Evolutionary conservation across 2,797 vertebrate genomes (phyloP).

Genomic region (Coracias cyanogaster): DNA sequence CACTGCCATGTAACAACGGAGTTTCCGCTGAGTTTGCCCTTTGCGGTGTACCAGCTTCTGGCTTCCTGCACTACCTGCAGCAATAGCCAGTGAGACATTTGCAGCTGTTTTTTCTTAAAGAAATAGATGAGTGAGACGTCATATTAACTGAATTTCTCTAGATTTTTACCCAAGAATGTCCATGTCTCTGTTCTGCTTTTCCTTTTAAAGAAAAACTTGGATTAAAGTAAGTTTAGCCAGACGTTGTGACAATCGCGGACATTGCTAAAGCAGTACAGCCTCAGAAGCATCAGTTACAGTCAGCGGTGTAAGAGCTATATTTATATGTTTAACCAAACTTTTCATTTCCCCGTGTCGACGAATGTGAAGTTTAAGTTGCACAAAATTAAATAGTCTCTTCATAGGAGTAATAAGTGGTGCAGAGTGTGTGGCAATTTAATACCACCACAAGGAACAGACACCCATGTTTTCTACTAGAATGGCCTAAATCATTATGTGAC

Average conservation of each 20-base stretch:
- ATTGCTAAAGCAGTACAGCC: not conserved
- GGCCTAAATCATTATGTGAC: not conserved
- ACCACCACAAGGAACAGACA: not conserved
- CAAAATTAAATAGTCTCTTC: conserved; percentile 41
- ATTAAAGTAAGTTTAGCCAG: not conserved
- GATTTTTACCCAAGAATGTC: not conserved
- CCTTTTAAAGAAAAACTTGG: not conserved
- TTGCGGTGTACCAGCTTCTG: conserved; percentile 24
- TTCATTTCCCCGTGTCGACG: not conserved
- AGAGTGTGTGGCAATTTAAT: conserved; percentile 25
- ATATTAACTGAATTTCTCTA: not conserved
- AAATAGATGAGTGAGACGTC: not conserved
- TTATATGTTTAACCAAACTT: conserved; percentile 49
- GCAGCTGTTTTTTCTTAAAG: not conserved
- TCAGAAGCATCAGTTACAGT: not conserved
- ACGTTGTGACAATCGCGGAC: not conserved
- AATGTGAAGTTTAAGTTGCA: conserved; percentile 49
- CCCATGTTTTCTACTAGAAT: not conserved
- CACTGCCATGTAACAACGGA: not conserved
- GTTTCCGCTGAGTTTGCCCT: conserved; percentile 40
- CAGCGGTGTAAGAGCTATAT: conserved; percentile 20
- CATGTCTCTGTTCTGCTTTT: not conserved
- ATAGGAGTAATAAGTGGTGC: not conserved
- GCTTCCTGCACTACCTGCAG: conserved; percentile 44
- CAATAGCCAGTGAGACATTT: not conserved